Conservation (phyloP, 1,140 invertebrate genomes). For the Mizuhopecten yessoensis region DNA sequence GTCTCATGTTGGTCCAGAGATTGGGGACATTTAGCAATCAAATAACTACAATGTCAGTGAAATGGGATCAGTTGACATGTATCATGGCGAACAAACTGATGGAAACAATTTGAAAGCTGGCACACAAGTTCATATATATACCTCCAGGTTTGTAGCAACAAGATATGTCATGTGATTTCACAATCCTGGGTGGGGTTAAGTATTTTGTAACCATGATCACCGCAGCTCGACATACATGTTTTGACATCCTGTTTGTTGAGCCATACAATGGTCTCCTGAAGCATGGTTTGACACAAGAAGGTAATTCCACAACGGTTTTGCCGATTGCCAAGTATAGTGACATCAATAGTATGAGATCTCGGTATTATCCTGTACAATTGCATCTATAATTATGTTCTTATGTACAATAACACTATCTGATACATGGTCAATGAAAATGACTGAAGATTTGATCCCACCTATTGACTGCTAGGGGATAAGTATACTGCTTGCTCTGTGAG, state of each 20-base stretch:
- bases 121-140: neutral
- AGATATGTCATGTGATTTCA: neutral
- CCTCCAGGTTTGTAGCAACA: too few species aligned
- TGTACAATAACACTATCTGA: neutral
- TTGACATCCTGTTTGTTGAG: neutral
- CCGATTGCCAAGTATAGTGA: neutral
- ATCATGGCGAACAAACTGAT: neutral
- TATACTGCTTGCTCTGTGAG: neutral
- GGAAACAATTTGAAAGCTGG: neutral
- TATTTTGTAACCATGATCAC: neutral
- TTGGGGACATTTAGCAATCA: neutral
- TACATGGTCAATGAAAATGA: neutral
- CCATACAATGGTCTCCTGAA: neutral
- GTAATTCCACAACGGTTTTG: neutral
- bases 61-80: neutral
- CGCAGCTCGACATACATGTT: too few species aligned
- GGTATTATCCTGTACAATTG: constrained; percentile 18
- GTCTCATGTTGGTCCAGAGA: too few species aligned
- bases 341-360: constrained; percentile 21
- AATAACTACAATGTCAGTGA: neutral
- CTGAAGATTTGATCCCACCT: constrained; percentile 30
- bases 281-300: neutral
- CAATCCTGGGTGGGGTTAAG: neutral
- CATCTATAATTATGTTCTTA: neutral
- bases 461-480: neutral